phyloP scores from a whole-genome alignment of 2,888 invertebrate species.

The Cancer borealis region DNA sequence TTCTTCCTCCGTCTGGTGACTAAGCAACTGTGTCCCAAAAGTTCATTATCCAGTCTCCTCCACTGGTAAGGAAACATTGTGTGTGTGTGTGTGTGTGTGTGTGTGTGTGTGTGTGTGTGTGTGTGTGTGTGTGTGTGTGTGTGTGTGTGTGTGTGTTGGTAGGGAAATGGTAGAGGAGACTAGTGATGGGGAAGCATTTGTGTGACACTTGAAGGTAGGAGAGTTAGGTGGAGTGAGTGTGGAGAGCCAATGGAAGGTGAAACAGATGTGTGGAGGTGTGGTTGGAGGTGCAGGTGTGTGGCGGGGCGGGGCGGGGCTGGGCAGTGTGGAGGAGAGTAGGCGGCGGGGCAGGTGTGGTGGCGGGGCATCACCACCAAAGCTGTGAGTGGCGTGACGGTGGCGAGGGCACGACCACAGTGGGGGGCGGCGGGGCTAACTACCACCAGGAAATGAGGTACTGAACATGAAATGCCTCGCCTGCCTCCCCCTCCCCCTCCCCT shows the following conservation, averaged over 20 bases:
- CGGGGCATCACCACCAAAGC: not conserved
- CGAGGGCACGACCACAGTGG: constrained; percentile 41
- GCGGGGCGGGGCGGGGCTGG: not conserved
- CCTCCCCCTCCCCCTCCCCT: not conserved
- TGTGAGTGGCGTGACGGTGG: constrained; percentile 44
- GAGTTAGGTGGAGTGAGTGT: not conserved
- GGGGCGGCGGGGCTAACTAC: constrained; percentile 37
- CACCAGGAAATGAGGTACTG: constrained; percentile 55
- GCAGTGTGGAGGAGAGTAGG: not conserved
- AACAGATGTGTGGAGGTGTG: not conserved
- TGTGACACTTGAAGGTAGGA: not conserved
- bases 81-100: not conserved
- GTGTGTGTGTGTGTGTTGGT: no score
- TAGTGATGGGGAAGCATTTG: not conserved
- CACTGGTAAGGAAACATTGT: no score
- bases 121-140: constrained; percentile 5
- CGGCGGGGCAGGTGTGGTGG: constrained; percentile 33
- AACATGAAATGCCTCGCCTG: constrained; percentile 39
- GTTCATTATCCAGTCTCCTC: no score
- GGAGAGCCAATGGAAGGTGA: not conserved
- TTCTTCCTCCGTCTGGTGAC: not conserved
- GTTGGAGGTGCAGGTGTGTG: not conserved
- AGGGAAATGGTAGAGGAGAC: not conserved
- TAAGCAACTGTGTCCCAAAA: no score
- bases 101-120: constrained; percentile 35